A percentile compares a stretch with the other conserved stretches of the same genome.
Conservation (phyloP, 2,113 vertebrate species). For the Phaethornis superciliosus region DNA sequence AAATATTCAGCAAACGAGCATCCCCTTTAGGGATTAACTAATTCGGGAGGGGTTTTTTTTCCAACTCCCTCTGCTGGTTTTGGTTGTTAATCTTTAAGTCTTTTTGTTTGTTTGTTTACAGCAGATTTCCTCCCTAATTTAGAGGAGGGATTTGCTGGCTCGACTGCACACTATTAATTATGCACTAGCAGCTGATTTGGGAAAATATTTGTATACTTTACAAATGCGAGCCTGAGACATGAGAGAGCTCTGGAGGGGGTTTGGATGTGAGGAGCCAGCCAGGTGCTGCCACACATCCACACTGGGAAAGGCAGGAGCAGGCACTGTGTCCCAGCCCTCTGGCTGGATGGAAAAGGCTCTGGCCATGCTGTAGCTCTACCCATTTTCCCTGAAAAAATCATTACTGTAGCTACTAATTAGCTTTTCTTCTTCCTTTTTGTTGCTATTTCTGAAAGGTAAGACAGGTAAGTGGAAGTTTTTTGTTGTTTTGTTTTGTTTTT, state of each 20-base stretch:
- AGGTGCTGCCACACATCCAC: background rate
- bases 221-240: background rate
- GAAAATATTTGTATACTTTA: background rate
- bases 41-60: background rate
- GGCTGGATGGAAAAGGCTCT: background rate
- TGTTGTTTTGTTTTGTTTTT: background rate
- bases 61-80: background rate
- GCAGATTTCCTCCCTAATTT: background rate
- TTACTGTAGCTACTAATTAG: background rate
- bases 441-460: background rate
- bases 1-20: slow-evolving; percentile 6
- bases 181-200: background rate
- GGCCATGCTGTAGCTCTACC: background rate
- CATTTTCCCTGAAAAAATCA: background rate
- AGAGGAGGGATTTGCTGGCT: background rate
- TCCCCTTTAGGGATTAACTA: slow-evolving; percentile 7
- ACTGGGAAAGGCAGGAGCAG: background rate
- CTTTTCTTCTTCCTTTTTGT: background rate
- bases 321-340: background rate
- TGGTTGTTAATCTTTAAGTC: background rate
- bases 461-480: background rate
- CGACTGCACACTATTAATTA: background rate
- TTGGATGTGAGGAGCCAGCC: background rate
- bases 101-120: background rate
- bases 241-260: background rate